A percentile compares a stretch with the other conserved stretches of the same genome.
These are phyloP conservation scores for Apocheima hispidaria DNA, from an alignment of 2,888 invertebrate genomes.

Conservation along the genomic window DNA sequence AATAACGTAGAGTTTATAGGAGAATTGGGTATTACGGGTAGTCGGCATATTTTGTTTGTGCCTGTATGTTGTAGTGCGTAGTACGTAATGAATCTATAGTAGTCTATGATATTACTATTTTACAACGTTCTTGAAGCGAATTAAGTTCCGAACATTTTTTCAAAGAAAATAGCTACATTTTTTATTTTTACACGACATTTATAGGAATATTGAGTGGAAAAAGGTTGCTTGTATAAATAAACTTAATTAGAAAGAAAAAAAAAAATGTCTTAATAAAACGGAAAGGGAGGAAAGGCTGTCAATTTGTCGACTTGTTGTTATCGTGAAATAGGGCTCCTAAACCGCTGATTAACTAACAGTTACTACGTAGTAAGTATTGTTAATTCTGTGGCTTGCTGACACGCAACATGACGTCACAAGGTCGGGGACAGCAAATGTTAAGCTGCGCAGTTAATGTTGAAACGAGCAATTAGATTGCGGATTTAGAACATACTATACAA, in stretches of 20 bases:
- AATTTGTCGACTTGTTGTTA: not conserved
- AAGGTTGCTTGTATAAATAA: not conserved
- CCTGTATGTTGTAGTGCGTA: no score
- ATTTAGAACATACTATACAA: slow-evolving; percentile 12
- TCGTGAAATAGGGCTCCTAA: slow-evolving; percentile 3
- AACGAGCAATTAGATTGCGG: slow-evolving; percentile 17
- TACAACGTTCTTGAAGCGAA: no score
- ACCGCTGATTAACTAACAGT: slow-evolving; percentile 2
- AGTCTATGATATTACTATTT: no score
- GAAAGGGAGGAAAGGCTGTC: not conserved
- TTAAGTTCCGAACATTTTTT: no score
- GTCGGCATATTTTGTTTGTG: no score
- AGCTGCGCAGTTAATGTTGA: slow-evolving; percentile 34
- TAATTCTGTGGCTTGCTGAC: slow-evolving; percentile 43
- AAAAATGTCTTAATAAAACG: not conserved
- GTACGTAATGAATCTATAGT: no score
- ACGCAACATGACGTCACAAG: slow-evolving; percentile 59
- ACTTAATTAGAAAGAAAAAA: not conserved
- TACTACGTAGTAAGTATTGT: not conserved
- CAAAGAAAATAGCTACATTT: no score
- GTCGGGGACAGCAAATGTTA: slow-evolving; percentile 49
- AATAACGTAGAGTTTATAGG: no score
- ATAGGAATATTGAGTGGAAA: no score
- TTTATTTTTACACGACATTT: no score
- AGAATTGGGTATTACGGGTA: no score